Conservation (phyloP, 2,888 invertebrate genomes). For the Leptinotarsa haldemani region DNA sequence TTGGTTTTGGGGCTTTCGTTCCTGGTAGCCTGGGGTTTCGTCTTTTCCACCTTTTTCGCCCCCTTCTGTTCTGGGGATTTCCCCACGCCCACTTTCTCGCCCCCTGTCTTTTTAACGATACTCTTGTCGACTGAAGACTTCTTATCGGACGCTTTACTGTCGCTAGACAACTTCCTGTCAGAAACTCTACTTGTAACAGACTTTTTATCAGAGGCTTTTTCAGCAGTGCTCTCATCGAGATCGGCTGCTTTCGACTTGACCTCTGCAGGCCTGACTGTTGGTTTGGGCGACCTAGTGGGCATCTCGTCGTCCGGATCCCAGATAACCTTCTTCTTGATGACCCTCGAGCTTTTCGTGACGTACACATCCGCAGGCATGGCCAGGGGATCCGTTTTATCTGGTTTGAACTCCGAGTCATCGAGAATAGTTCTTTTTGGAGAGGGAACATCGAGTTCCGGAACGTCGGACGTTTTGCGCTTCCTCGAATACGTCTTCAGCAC, state of each 20-base stretch:
- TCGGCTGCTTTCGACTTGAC: constrained; percentile 33
- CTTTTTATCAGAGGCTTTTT: constrained; percentile 11
- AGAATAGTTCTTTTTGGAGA: constrained; percentile 26
- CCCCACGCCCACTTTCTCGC: constrained; percentile 27
- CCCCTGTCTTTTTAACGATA: constrained; percentile 30
- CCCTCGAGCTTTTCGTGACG: constrained; percentile 67
- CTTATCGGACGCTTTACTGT: constrained; percentile 22
- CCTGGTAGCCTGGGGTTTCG: constrained; percentile 28
- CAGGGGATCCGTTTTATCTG: constrained; percentile 37
- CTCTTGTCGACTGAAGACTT: constrained; percentile 34
- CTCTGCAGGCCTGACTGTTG: constrained; percentile 55
- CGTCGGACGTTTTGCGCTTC: constrained; percentile 56
- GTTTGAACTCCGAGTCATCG: constrained; percentile 29
- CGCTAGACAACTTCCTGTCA: constrained; percentile 13
- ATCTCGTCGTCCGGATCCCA: constrained; percentile 76
- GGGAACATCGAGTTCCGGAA: constrained; percentile 35
- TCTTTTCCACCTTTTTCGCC: constrained; percentile 44
- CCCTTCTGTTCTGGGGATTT: constrained; percentile 26
- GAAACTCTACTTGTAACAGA: neutral
- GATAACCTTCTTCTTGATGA: constrained; percentile 79
- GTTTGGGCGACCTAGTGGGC: constrained; percentile 45
- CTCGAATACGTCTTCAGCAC: constrained; percentile 63
- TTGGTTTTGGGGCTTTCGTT: constrained; percentile 34
- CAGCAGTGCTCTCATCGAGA: neutral
- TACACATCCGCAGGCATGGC: constrained; percentile 54